Base-by-base conservation (phyloP, 2,797 vertebrate genomes). In the Micromesistius poutassou region DNA sequence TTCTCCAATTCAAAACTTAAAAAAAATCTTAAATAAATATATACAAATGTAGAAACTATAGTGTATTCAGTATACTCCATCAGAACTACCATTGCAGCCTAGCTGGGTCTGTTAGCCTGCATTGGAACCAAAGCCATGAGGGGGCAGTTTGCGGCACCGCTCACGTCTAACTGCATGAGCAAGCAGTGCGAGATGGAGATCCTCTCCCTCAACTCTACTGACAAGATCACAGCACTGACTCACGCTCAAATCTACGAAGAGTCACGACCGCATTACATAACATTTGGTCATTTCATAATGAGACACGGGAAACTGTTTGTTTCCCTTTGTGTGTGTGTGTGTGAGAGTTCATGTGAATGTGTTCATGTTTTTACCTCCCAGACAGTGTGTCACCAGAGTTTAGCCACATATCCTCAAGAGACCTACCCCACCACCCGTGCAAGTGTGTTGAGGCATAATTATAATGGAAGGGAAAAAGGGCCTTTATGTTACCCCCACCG, bases 201-300 rank as follows among this genome's bases (percentile, higher is more conserved):
- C 19, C 22, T 62, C 50, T 19, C 50, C 22, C 50, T 25, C 19
- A n/a, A 66, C 55, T 3, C n/a, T n/a, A n/a, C n/a, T 28, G 55
- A 66, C n/a, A 25, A n/a, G 25, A n/a, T 66, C 55, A 28, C n/a
- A 25, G 55, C n/a, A 12, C n/a, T 66, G n/a, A 66, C 55, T 62
- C 19, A 66, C 55, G 8, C 55, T 8, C 55, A 66, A 10, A 5
- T 66, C 30, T 13, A 22, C 31, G 13, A 35, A 19, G 74, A 35
- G 16, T 76, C 36, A 42, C 76, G 6, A 71, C 74, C 50, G 70
- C 71, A 71, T 87, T 83, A 83, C 82, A 87, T 85, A 80, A 86
- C 30, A 66, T 28, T 77, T 74, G 66, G 68, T 72, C 71, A 66
- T 77, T 74, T 73, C 72, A 73, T 83, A 77, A 83, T 76, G 70